phyloP scores from a whole-genome alignment of 2,113 vertebrate species.

The Okapia johnstoni region DNA sequence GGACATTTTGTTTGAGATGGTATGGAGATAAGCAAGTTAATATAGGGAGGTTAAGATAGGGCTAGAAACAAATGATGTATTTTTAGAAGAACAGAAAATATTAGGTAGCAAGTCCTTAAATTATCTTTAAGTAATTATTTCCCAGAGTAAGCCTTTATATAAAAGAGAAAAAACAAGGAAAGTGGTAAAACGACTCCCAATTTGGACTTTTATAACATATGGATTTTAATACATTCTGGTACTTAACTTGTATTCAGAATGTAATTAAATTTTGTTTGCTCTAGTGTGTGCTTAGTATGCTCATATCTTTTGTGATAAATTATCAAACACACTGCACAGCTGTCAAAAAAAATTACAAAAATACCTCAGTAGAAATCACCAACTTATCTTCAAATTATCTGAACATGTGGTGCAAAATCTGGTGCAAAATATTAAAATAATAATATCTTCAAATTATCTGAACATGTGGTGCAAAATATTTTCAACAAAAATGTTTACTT shows the following conservation, averaged over 20 bases:
- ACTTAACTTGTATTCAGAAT: background rate
- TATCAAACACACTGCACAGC: constrained; percentile 31
- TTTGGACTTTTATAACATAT: background rate
- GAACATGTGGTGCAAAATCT: constrained; percentile 20
- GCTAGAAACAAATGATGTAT: background rate
- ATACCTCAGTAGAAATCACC: constrained; percentile 23
- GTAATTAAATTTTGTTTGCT: background rate
- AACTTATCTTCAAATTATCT: constrained; percentile 35
- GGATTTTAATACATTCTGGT: background rate
- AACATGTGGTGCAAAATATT: no score
- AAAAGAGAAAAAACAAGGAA: background rate
- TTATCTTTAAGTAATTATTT: background rate
- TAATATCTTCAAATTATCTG: no score
- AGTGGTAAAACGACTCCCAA: background rate
- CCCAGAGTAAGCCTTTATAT: background rate
- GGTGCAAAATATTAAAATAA: no score
- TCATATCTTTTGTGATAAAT: constrained; percentile 43
- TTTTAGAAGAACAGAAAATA: background rate
- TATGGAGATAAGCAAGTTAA: background rate
- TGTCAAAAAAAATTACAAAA: background rate
- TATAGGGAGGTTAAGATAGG: background rate
- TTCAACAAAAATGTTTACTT: no score
- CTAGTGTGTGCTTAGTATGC: background rate
- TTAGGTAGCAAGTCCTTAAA: background rate
- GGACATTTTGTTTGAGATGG: background rate